Evolutionary conservation across 2,888 invertebrate genomes (phyloP).

Genomic region (Drosophila tripunctata): DNA sequence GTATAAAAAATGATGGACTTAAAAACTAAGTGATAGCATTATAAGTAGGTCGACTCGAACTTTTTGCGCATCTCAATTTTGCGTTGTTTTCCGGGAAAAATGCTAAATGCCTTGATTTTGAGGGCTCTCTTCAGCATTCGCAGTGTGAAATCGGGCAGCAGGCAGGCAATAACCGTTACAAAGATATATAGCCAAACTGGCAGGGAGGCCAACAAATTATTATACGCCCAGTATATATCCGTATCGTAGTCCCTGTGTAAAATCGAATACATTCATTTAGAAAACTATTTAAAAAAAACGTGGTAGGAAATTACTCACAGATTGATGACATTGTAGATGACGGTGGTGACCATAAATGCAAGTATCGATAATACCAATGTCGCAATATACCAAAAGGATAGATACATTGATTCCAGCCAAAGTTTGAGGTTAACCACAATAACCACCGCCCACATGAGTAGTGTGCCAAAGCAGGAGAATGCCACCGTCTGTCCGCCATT

Average conservation of each 20-base stretch:
- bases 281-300: no score
- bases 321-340: conserved; percentile 86
- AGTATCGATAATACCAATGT: conserved; percentile 86
- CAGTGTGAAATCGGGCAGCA: conserved; percentile 86
- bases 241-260: conserved; percentile 84
- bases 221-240: conserved; percentile 87
- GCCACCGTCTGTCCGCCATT: conserved; percentile 85
- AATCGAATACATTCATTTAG: background rate
- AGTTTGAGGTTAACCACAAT: conserved; percentile 87
- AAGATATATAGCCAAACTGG: conserved; percentile 87
- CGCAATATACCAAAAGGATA: conserved; percentile 85
- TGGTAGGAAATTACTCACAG: conserved; percentile 86
- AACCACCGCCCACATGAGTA: conserved; percentile 86
- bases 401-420: conserved; percentile 87
- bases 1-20: conserved; percentile 48
- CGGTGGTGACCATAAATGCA: conserved; percentile 85
- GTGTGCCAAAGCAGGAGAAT: conserved; percentile 87
- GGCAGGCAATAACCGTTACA: conserved; percentile 84
- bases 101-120: conserved; percentile 73
- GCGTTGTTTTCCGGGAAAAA: conserved; percentile 79
- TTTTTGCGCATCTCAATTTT: conserved; percentile 65
- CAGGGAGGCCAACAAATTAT: conserved; percentile 86
- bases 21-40: conserved; percentile 25
- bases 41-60: conserved; percentile 76
- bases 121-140: conserved; percentile 73